Base-by-base conservation (phyloP, 2,888 invertebrate genomes). In the Drosophila helvetica region DNA sequence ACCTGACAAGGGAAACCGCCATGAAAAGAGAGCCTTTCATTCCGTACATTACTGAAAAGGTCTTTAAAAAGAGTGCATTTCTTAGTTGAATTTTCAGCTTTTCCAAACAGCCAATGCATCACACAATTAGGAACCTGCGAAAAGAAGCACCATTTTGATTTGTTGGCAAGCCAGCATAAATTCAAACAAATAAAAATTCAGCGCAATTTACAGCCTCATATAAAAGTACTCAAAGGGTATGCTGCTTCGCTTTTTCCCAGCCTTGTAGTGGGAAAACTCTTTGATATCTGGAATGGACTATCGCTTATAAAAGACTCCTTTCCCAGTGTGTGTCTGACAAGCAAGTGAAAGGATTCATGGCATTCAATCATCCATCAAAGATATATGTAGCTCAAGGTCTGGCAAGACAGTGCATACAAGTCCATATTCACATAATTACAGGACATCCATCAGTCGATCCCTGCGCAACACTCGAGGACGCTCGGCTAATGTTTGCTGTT, bases 401-500 rank as follows among this genome's bases (percentile, higher is more conserved):
- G 12, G 1, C 10, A 30, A 10, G 10, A 30, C 3, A 9, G 9
- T 3, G n/a, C 3, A 30, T 27, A 12, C 7, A 25, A 7, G 10
- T 30, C 3, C 9, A 30, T 30, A 30, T 46, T 15, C 15, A 2
- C 10, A 12, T 50, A 17, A 22, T 45, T 50, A 45, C 8, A 68
- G 54, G 33, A 50, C 27, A 56, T 67, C 45, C 30, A 19, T 30
- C 19, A 54, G 38, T 63, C 53, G 46, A 18, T 30, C 5, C 57
- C 42, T 18, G 17, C 10, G 8, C 12, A 10, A 6, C 52, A 17
- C 38, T 53, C 42, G 19, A 17, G 33, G 30, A 42, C 71, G 10
- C 61, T 25, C 19, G 46, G 42, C 42, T 53, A 22, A 42, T 59
- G 18, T 46, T 76, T 59, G 17, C 50, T 61, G 70, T 63, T 66